Conservation (phyloP, 2,797 vertebrate species). For the Coregonus sp. region DNA sequence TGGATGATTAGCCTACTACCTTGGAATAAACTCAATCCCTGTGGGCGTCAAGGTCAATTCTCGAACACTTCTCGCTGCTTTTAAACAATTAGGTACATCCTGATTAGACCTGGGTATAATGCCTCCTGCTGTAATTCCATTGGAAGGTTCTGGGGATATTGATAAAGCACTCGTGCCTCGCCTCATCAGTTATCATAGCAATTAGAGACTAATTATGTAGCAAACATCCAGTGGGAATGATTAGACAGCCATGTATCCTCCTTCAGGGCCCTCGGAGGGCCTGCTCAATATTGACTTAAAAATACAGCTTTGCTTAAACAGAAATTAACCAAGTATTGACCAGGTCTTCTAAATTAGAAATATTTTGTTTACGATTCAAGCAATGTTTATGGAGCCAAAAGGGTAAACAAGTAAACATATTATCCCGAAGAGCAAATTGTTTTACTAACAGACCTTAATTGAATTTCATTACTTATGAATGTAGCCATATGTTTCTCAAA, state of each 20-base stretch:
- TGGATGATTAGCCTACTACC: conserved; percentile 39
- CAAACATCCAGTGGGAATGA: conserved; percentile 68
- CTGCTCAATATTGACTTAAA: conserved; percentile 69
- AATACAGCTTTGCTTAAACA: conserved; percentile 59
- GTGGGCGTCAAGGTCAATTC: conserved; percentile 66
- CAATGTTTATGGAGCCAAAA: conserved; percentile 20
- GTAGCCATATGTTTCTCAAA: conserved; percentile 13
- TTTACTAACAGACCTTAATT: conserved; percentile 11
- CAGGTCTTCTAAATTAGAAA: conserved; percentile 44
- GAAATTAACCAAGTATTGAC: conserved; percentile 62
- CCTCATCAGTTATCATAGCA: conserved; percentile 75
- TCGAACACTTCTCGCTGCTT: conserved; percentile 56
- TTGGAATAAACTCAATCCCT: conserved; percentile 56
- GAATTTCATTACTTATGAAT: conserved; percentile 19
- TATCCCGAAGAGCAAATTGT: neutral
- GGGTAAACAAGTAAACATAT: conserved; percentile 18
- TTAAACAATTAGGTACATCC: conserved; percentile 71
- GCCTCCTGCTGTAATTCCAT: conserved; percentile 66
- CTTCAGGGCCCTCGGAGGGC: conserved; percentile 67
- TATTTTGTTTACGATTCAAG: conserved; percentile 47
- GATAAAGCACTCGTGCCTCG: conserved; percentile 74
- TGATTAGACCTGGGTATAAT: conserved; percentile 74
- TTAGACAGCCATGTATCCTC: conserved; percentile 63
- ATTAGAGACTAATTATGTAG: conserved; percentile 80
- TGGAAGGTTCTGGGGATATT: conserved; percentile 74